These are phyloP conservation scores for Myiozetetes cayanensis DNA, from an alignment of 2,113 vertebrate species.

Conservation along the genomic window DNA sequence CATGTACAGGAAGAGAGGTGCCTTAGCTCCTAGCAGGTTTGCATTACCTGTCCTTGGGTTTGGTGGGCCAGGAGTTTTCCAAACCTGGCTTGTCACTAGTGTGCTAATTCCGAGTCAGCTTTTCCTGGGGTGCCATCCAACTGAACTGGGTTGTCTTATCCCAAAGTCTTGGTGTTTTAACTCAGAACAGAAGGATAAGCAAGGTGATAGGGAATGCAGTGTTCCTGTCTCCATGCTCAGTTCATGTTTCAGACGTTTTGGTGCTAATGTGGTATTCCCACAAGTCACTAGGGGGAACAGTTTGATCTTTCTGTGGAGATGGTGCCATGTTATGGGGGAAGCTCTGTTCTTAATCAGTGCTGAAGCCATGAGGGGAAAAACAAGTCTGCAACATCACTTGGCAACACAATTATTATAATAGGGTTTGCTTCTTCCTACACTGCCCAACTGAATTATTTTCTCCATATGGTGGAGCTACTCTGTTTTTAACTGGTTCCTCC, in stretches of 20 bases:
- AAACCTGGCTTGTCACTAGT: not conserved
- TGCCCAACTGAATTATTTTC: conserved; percentile 59
- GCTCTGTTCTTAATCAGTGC: conserved; percentile 36
- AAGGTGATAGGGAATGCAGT: fast-evolving
- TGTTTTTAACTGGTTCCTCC: conserved; percentile 54
- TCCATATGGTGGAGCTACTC: conserved; percentile 59
- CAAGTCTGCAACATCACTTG: conserved; percentile 59
- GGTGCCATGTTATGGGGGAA: conserved; percentile 17
- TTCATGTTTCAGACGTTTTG: not conserved
- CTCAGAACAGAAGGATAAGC: not conserved
- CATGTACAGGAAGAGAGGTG: not conserved
- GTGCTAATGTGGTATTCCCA: not conserved
- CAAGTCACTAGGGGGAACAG: not conserved
- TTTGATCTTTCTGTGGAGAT: not conserved
- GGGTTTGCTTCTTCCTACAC: conserved; percentile 61
- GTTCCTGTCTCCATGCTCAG: not conserved
- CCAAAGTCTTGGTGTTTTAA: not conserved
- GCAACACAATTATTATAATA: conserved; percentile 63
- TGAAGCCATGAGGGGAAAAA: conserved; percentile 37
- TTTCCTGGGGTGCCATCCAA: not conserved
- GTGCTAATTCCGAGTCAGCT: not conserved
- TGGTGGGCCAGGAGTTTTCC: not conserved
- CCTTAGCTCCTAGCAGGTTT: not conserved
- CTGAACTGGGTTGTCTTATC: not conserved
- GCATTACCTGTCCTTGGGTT: not conserved